Base-by-base conservation (phyloP, 2,797 vertebrate species). In the Clarias pachynema region DNA sequence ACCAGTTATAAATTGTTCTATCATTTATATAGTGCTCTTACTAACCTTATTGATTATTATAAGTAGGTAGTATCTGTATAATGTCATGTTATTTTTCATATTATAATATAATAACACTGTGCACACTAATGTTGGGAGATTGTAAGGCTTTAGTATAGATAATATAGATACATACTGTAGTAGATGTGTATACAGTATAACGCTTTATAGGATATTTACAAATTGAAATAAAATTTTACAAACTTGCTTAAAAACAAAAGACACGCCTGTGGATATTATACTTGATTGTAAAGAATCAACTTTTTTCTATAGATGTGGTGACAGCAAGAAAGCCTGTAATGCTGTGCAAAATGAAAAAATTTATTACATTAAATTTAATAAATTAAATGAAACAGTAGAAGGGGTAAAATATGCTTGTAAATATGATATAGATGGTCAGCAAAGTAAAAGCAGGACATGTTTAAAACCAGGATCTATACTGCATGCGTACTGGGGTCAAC, bases 401-500 rank as follows among this genome's bases (percentile, higher is more conserved):
- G 6, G n/a, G 68, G 9, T 57, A 62, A 7, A 24, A 6, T 24
- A n/a, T 73, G 24, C 63, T 34, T 70, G 74, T 18, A 10, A 22
- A 40, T 79, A 79, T 69, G 20, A 49, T 49, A 26, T 9, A 37
- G 40, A 34, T 9, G 5, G 3, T 75, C 57, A 62, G 60, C 16
- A 12, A 78, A 60, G n/a, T 62, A 40, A 40, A 62, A 62, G 24
- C 7, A 65, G 65, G n/a, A 6, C 5, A 40, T 56, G 24, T 34
- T 79, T 65, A 22, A 66, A 68, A 56, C 12, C 74, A 62, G 56
- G 26, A 79, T 80, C 57, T 29, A 63, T 81, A 72, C 63, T 62
- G 65, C 73, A 68, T 56, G 53, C 12, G 57, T 57, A 78, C 57
- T 37, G 29, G 79, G 83, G 77, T 70, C 82, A 72, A 65, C 24